phyloP scores from a whole-genome alignment of 2,888 invertebrate genomes.

The Allacma fusca region DNA sequence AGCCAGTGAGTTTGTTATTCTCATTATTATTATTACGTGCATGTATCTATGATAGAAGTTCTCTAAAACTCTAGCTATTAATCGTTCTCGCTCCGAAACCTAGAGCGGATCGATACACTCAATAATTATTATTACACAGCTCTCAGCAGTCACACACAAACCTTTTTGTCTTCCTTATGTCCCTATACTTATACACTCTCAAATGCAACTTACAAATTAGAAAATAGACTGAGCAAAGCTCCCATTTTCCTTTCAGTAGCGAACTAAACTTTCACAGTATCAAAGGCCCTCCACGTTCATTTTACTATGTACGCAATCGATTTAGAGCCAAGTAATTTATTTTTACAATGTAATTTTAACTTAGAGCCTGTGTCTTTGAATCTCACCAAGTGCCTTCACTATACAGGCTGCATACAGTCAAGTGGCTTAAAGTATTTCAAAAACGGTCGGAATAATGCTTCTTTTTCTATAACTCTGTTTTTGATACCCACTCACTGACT shows the following conservation, averaged over 20 bases:
- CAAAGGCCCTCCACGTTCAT: background rate
- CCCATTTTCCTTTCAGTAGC: slow-evolving; percentile 16
- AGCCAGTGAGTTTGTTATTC: slow-evolving; percentile 51
- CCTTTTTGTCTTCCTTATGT: background rate
- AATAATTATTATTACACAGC: slow-evolving; percentile 2
- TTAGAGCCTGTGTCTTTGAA: background rate
- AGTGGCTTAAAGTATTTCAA: slow-evolving; percentile 7
- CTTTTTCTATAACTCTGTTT: slow-evolving; percentile 7
- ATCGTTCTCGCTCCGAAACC: background rate
- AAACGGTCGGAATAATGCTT: background rate
- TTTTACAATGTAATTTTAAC: slow-evolving; percentile 16
- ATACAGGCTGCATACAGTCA: background rate
- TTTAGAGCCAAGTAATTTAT: slow-evolving; percentile 11
- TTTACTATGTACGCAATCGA: slow-evolving; percentile 7
- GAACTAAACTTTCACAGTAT: background rate
- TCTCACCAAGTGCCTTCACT: background rate
- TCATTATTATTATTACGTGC: background rate
- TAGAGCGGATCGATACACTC: background rate
- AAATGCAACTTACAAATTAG: background rate
- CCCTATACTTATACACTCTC: background rate
- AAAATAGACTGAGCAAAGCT: background rate
- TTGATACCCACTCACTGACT: slow-evolving; percentile 18
- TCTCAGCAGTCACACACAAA: background rate
- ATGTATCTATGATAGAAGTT: background rate
- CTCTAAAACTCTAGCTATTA: slow-evolving; percentile 18